Base-by-base conservation (phyloP, 2,888 invertebrate genomes). In the Odontomyia ornata region DNA sequence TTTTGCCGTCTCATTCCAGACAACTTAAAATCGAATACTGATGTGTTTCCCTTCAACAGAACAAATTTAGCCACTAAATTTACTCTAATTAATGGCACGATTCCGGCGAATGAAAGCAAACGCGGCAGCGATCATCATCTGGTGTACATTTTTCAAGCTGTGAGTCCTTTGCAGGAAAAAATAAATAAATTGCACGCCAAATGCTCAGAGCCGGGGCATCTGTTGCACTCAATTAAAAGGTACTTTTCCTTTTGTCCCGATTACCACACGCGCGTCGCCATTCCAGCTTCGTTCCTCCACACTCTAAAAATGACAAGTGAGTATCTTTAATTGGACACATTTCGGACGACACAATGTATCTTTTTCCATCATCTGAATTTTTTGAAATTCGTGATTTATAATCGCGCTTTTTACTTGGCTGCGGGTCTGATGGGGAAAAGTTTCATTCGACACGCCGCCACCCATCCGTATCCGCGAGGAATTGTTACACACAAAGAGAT, bases 311-410 rank as follows among this genome's bases (percentile, higher is more conserved):
- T 67, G 67, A 67, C 67, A 67, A 2, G 28, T n/a, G 46, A 67
- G 67, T 67, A 46, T 11, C 67, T 67, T 67, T 67, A 43, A 67
- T 67, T 67, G 67, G 43, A 36, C 46, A 46, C 67, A 67, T 67
- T 67, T 67, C 21, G 67, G 67, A 36, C 36, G 67, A 36, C 36
- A 46, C 67, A 67, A 60, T 28, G 64, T 28, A 5, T 64, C 28
- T 64, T 64, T 64, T 52, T 52, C 18, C 52, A 4, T 52, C 52
- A 52, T 52, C 3, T 52, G 52, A 52, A 18, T 15, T 52, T 52
- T 52, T 60, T 60, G n/a, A n/a, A 23, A 30, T 30, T 64, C 28
- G 64, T 30, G 64, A 64, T 64, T 64, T 64, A 64, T 64, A 28
- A 13, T 21, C 52, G n/a, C 13, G 30, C 28, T 60, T 30, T 15